phyloP scores from a whole-genome alignment of 2,797 vertebrate species.

The Acridotheres tristis region DNA sequence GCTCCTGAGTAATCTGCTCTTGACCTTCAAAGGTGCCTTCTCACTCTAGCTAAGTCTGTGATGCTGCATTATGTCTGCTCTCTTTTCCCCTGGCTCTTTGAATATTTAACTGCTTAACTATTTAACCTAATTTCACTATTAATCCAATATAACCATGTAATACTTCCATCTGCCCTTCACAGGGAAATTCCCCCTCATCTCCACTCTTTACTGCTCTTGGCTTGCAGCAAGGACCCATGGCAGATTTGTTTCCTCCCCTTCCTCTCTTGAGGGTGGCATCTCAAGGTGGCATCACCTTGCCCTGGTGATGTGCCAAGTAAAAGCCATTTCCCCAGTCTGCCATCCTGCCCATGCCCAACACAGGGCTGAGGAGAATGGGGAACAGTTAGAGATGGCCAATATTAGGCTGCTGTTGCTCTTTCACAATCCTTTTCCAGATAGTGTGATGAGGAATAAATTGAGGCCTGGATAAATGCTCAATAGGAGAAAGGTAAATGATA shows the following conservation, averaged over 20 bases:
- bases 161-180: neutral
- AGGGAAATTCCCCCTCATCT: neutral
- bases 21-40: neutral
- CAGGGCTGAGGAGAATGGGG: rapidly evolving
- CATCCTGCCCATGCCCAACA: rapidly evolving
- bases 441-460: neutral
- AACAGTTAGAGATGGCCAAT: rapidly evolving
- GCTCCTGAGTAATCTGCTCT: neutral
- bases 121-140: neutral
- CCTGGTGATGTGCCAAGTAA: rapidly evolving
- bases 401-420: neutral
- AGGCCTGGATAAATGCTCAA: neutral
- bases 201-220: neutral
- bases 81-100: neutral
- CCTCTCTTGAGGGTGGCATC: neutral
- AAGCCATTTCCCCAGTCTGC: neutral
- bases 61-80: neutral
- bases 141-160: neutral
- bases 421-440: neutral
- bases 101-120: neutral
- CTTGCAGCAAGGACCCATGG: neutral
- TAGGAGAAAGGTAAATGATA: neutral
- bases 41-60: neutral
- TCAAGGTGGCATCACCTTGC: neutral
- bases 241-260: neutral